These are phyloP conservation scores for Phaethon lepturus DNA, from an alignment of 2,113 vertebrate species.

Conservation along the genomic window DNA sequence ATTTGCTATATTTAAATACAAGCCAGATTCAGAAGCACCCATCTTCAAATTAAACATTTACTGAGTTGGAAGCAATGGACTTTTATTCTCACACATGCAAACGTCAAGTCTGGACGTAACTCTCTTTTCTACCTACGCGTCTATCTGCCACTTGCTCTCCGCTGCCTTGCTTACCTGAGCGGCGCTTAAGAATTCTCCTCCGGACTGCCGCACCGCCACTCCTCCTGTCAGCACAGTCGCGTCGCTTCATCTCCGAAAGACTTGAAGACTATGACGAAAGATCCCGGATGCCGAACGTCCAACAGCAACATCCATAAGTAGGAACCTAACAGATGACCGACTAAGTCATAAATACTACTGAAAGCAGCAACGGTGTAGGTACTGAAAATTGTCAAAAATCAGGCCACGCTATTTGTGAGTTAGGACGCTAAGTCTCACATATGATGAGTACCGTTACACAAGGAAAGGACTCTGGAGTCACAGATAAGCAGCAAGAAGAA, in stretches of 20 bases:
- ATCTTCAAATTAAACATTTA: constrained; percentile 70
- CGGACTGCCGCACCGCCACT: background rate
- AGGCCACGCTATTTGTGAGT: accelerated
- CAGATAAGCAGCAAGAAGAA: background rate
- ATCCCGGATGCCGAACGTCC: accelerated
- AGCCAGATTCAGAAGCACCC: constrained; percentile 49
- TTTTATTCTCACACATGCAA: constrained; percentile 27
- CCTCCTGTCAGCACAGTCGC: background rate
- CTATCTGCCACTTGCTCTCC: background rate
- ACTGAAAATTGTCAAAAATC: background rate
- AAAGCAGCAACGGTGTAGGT: accelerated
- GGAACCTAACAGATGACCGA: accelerated
- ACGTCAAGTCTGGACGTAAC: background rate
- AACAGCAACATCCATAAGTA: accelerated
- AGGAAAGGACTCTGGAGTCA: background rate
- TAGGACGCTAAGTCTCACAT: background rate
- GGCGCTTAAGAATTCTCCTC: background rate
- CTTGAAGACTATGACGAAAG: background rate
- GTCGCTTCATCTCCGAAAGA: background rate
- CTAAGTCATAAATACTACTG: background rate
- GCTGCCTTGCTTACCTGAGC: background rate
- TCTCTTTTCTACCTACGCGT: background rate
- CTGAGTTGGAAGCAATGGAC: constrained; percentile 42
- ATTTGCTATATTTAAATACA: constrained; percentile 59
- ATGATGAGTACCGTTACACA: accelerated